Evolutionary conservation across 1,140 invertebrate species (phyloP), one percentile per base, ranked within the genome.

Genomic region (Diploscapter pachys): DNA sequence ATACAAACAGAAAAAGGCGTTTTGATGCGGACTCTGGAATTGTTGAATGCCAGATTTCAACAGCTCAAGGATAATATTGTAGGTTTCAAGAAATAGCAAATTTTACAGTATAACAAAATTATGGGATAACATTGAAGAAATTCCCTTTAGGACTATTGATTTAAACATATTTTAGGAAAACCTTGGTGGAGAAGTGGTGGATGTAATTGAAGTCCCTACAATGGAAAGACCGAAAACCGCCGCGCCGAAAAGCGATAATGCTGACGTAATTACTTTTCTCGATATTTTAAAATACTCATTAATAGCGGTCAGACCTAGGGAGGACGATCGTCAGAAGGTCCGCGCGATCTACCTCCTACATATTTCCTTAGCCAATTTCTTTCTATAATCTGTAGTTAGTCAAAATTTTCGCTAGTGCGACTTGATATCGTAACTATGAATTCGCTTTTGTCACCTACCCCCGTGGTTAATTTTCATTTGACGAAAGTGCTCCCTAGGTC

Each of bases 161-260:
- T 31, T 31, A 31, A 31, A 31, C 31, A 31, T 31, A 31, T 31
- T 31, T 31, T 31, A 31, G 31, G 31, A 31, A 31, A 31, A 31
- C 31, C 31, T 31, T 31, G 66, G 66, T 55, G 66, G 66, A 68
- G 66, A 68, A 54, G 66, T 68, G 11, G 8, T 68, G 66, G 66
- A 68, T 55, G 6, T 55, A 5, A 55, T 68, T 52, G 66, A 68
- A 55, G 57, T 68, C 56, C 66, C 52, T 11, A 55, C 56, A 55
- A 54, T 9, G 53, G 66, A 68, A 6, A 54, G 66, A 6, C 66
- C 66, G 52, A 68, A 68, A 31, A 68, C 66, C 5, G 66, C 66
- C 6, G 66, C 66, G n/a, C 66, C 66, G 11, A 54, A 31, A 31
- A 11, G 57, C 9, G 57, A 11, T 31, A 59, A 31, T 11, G 2